Percentiles rank a stretch among this genome's conserved stretches.
Conservation (phyloP, 1,140 invertebrate genomes). For the Drosophila busckii region DNA sequence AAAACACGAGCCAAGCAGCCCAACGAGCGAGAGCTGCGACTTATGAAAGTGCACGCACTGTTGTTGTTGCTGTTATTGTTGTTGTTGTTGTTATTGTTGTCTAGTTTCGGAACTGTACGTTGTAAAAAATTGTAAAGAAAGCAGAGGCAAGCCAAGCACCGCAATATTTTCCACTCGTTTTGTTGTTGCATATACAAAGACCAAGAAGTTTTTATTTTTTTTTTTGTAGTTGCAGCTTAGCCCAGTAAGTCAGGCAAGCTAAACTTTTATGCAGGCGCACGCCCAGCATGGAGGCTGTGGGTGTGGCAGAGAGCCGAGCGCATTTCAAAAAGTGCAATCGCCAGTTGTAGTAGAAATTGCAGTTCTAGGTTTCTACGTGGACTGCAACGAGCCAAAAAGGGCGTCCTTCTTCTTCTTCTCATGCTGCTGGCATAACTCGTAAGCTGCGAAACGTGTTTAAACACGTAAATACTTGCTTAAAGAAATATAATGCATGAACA, state of each 20-base stretch:
- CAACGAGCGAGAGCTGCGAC: conserved; percentile 53
- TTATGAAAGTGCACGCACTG: conserved; percentile 73
- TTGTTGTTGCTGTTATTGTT: conserved; percentile 6
- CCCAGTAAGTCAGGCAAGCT: conserved; percentile 69
- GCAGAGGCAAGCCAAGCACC: conserved; percentile 57
- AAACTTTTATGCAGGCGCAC: conserved; percentile 69
- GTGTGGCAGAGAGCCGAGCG: conserved; percentile 15
- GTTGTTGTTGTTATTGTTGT: conserved; percentile 32
- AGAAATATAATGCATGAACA: conserved; percentile 56
- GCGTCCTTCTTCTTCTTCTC: no score
- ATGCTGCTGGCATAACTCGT: conserved; percentile 54
- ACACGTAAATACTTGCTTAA: conserved; percentile 76
- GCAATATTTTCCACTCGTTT: conserved; percentile 23
- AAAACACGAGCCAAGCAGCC: conserved; percentile 3
- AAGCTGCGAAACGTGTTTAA: conserved; percentile 75
- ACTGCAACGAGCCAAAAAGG: no score
- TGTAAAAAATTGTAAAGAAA: conserved; percentile 19
- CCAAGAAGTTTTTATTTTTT: conserved; percentile 16
- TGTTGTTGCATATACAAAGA: conserved; percentile 1
- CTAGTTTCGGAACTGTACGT: not conserved
- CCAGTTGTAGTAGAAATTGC: no score
- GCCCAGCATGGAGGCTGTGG: conserved; percentile 15
- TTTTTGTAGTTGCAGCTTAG: conserved; percentile 13
- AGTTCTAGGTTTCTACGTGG: no score
- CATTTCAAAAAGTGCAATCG: no score